phyloP scores from a whole-genome alignment of 2,888 invertebrate genomes.

The Bellardia bayeri region DNA sequence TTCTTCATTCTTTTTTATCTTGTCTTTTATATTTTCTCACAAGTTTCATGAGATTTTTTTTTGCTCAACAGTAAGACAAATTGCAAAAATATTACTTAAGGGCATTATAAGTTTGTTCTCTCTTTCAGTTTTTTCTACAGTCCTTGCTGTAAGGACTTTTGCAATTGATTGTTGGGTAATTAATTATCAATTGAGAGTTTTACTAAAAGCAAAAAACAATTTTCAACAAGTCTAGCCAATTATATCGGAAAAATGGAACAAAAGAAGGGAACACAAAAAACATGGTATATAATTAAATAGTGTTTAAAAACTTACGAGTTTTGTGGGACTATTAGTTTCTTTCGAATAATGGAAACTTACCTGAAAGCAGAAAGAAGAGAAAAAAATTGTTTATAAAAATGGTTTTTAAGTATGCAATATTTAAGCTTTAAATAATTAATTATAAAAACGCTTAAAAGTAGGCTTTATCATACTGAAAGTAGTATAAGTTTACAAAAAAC shows the following conservation, averaged over 20 bases:
- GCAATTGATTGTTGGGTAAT: conserved; percentile 83
- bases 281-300: conserved; percentile 47
- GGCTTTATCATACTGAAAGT: no score
- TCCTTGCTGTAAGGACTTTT: conserved; percentile 60
- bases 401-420: no score
- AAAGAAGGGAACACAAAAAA: conserved; percentile 6
- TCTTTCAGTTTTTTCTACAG: not conserved
- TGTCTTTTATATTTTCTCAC: not conserved
- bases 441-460: no score
- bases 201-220: conserved; percentile 59
- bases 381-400: not conserved
- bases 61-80: conserved; percentile 65
- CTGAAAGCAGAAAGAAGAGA: conserved; percentile 54
- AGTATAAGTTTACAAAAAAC: no score
- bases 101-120: conserved; percentile 59
- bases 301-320: conserved; percentile 65
- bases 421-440: no score
- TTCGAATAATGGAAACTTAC: conserved; percentile 58
- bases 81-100: conserved; percentile 70
- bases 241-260: conserved; percentile 6
- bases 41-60: conserved; percentile 1
- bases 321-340: conserved; percentile 20
- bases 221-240: conserved; percentile 69
- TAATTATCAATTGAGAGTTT: conserved; percentile 81
- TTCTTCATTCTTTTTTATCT: not conserved